Evolutionary conservation across 2,113 vertebrate species (phyloP), one percentile per base, ranked within the genome.

Genomic region (Columba janthina): DNA sequence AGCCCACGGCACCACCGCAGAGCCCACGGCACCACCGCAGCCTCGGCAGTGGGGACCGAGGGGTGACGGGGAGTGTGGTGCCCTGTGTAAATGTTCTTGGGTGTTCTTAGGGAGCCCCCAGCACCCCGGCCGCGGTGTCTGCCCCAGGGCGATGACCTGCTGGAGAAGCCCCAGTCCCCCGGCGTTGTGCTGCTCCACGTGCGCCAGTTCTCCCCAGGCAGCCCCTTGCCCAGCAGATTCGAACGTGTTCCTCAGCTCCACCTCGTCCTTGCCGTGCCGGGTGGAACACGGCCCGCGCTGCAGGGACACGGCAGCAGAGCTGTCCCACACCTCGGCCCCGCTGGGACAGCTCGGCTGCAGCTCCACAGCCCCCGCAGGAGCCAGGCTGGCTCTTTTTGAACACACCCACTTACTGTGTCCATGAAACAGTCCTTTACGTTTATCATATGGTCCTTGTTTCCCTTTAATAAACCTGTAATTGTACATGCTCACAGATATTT

Each of bases 401-500:
- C 76, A 58, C 1, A 0, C 57, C 8, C 0, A 0, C 31, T 36
- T 21, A 0, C 65, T 1, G 7, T 12, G 29, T 20, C 88, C 32
- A 0, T 5, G 15, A 12, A 51, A 5, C n/a, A 26, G 18, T 20
- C 19, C 58, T 62, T 29, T 2, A 34, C 57, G 1, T 36, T 74
- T 78, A 36, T 44, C 10, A 1, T 14, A 36, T 12, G 34, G 93
- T 13, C 51, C 75, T 70, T 92, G 80, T 95, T 97, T 96, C 94
- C 65, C 90, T 56, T 95, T 95, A 97, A 93, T 92, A 78, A 94
- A 96, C 77, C 90, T 71, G 78, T 94, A 88, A 95, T 92, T 92
- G 93, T 96, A 81, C 83, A 85, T 54, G 91, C 94, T 97, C 91
- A 70, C 13, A 28, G 71, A 70, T 34, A 60, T 67, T 92, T 95